phyloP scores from a whole-genome alignment of 1,140 invertebrate genomes.

The Tachypleus tridentatus region DNA sequence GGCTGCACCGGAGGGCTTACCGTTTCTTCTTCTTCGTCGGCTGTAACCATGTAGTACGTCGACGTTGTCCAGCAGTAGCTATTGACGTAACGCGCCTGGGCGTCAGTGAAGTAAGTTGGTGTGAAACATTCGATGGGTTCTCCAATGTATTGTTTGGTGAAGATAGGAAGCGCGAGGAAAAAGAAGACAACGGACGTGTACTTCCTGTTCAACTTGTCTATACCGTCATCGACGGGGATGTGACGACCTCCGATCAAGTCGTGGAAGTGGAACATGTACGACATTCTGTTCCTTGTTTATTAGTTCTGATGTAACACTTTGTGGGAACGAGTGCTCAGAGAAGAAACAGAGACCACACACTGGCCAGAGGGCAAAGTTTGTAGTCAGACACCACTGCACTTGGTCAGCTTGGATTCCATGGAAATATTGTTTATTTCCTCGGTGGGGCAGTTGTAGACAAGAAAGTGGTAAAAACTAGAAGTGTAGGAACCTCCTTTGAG shows the following conservation, averaged over 20 bases:
- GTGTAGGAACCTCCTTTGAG: too few relatives aligned
- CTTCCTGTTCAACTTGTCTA: slow-evolving; percentile 43
- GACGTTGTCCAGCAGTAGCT: slow-evolving; percentile 36
- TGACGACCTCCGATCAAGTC: slow-evolving; percentile 35
- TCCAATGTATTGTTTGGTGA: slow-evolving; percentile 44
- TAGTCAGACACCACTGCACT: too few relatives aligned
- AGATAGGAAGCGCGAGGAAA: slow-evolving; percentile 41
- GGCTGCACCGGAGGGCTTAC: slow-evolving; percentile 18
- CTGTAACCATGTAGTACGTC: slow-evolving; percentile 32
- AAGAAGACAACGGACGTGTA: slow-evolving; percentile 43
- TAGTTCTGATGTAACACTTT: too few relatives aligned
- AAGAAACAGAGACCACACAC: too few relatives aligned
- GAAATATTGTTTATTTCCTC: too few relatives aligned
- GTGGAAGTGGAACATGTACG: slow-evolving; percentile 31
- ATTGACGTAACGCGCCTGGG: slow-evolving; percentile 34
- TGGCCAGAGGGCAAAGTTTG: too few relatives aligned
- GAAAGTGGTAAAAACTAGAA: too few relatives aligned
- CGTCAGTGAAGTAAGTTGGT: slow-evolving; percentile 35
- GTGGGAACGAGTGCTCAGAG: too few relatives aligned
- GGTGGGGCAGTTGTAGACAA: too few relatives aligned
- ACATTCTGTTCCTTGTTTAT: slow-evolving; percentile 20
- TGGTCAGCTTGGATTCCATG: too few relatives aligned
- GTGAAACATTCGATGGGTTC: slow-evolving; percentile 41
- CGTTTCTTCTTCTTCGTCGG: slow-evolving; percentile 20
- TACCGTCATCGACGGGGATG: slow-evolving; percentile 43